Evolutionary conservation across 2,113 vertebrate species (phyloP), one percentile per base, ranked within the genome.

Genomic region (Syngnathoides biaculeatus): DNA sequence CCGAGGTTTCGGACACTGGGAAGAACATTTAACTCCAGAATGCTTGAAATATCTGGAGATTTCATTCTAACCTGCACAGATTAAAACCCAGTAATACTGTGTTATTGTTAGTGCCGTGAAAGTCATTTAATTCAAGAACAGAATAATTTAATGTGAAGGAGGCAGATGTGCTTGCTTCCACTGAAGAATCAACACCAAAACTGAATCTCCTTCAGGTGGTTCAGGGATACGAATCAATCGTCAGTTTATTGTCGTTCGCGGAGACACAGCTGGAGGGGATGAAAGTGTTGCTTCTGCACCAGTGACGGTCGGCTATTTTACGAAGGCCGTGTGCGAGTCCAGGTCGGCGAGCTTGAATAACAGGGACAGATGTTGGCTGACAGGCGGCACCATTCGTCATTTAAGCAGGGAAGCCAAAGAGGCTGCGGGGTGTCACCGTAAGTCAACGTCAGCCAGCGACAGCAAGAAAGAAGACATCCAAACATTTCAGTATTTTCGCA

Each of bases 381-480:
- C 83, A 81, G 79, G 72, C 79, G 60, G 40, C 71, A 58, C 79
- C 79, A 86, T 89, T 86, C 83, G 86, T 88, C 81, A 85, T 85
- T 82, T 76, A 76, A 69, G 71, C 73, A 74, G 81, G 76, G 75
- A 78, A 83, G 77, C 81, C 83, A 84, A 85, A 75, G 67, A 82
- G 81, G 79, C 78, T 73, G 75, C 79, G 67, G 69, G 72, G 79
- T 82, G 88, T 81, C 83, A 73, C 70, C 70, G 75, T 82, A 75
- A 80, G 81, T 87, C 83, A 87, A 58, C 71, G 84, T 88, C 81
- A 62, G 81, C 61, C 65, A 58, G 61, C 67, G 74, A 74, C 0
- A 35, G 65, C 26, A 19, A 64, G 35, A 22, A 81, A 70, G 62
- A 17, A 30, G 55, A 27, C 55, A 77, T 78, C 68, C 75, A 76